Base-by-base conservation (phyloP, 2,888 invertebrate genomes). In the Archips crataeganus region DNA sequence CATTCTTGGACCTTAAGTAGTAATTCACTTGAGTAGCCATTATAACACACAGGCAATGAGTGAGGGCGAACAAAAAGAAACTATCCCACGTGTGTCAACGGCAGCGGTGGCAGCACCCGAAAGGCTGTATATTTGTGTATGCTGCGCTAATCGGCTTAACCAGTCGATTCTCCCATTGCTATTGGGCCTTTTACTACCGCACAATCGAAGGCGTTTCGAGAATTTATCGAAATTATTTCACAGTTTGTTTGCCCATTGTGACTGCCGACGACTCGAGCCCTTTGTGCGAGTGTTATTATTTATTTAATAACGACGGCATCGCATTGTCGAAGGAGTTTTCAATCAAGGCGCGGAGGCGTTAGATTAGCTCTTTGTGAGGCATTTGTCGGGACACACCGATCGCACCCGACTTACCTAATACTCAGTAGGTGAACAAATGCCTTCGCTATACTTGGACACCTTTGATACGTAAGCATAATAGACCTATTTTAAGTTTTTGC, bases 211-310 rank as follows among this genome's bases (percentile, higher is more conserved):
- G 90, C 91, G 91, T 92, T 92, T 90, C 84, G 87, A 87, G 89
- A 91, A 93, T 91, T 89, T 90, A 92, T 93, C 87, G 91, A 88
- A 92, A 93, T 92, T 90, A 93, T 91, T 93, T 92, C 91, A 85
- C 89, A 91, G 91, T 93, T 91, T 94, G 92, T 94, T 91, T 89
- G 89, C 76, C 89, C 80, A 91, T 94, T 94, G 93, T 93, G 81
- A 82, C 90, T 90, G 89, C 91, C 89, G 87, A 86, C 88, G 88
- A 85, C 84, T 87, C 74, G 80, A 80, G 77, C 74, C 81, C 83
- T 86, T 92, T 92, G 91, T 93, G 80, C 76, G 51, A 77, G 74
- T 88, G 88, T 90, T 90, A 89, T 91, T 94, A 92, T 93, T 94
- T 93, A 92, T 94, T 92, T 93, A 91, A 92, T 92, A 92, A 92